Percentiles rank a stretch among this genome's conserved stretches.
phyloP scores from a whole-genome alignment of 2,113 vertebrate genomes.

The Barbus barbus region DNA sequence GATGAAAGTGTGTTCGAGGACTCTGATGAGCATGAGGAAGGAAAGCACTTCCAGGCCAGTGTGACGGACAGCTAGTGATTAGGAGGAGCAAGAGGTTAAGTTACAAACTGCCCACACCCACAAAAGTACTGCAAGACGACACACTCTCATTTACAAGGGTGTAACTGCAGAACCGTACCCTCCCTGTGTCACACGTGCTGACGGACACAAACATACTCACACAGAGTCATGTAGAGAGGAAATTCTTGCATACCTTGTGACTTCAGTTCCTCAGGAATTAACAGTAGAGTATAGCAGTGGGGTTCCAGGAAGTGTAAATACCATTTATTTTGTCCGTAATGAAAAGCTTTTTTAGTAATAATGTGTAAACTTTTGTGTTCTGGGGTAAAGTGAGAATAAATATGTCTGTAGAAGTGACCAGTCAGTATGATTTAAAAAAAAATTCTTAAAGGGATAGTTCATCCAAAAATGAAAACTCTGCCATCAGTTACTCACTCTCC shows the following conservation, averaged over 20 bases:
- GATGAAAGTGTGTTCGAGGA: conserved; percentile 57
- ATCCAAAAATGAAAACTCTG: too few species aligned
- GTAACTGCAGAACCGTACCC: not conserved
- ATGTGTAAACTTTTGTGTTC: not conserved
- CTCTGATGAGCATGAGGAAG: conserved; percentile 44
- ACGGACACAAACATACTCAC: not conserved
- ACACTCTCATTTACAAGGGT: not conserved
- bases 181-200: not conserved
- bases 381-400: not conserved
- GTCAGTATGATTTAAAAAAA: too few species aligned
- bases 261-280: not conserved
- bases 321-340: not conserved
- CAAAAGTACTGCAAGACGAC: not conserved
- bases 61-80: conserved; percentile 48
- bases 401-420: not conserved
- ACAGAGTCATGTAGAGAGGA: not conserved
- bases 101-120: conserved; percentile 48
- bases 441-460: too few species aligned
- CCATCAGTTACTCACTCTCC: too few species aligned
- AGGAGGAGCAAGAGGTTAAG: conserved; percentile 47
- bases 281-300: not conserved
- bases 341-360: not conserved
- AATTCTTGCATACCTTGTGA: not conserved
- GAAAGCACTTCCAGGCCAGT: conserved; percentile 42
- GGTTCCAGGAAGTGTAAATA: not conserved